Base-by-base conservation (phyloP, 2,797 vertebrate genomes). In the Glyptemys insculpta region DNA sequence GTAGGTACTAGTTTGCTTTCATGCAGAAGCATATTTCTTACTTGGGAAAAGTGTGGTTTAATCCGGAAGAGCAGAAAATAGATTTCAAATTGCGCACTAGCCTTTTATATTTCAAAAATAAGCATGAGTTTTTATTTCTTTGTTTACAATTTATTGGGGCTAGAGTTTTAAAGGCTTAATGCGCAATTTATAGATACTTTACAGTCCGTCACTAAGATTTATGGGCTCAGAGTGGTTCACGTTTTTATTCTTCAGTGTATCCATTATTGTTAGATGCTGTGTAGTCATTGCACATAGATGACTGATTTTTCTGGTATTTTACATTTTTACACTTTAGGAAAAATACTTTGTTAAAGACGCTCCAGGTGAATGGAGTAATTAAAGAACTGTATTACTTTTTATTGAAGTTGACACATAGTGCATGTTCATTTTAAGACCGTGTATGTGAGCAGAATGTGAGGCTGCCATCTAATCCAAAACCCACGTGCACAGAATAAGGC, bases 361-460 rank as follows among this genome's bases (percentile, higher is more conserved):
- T 97, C 87, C 90, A 93, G 81, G 79, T 94, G 95, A 97, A 86
- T 3, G 76, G 86, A 53, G 87, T 94, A 95, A 97, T 97, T 97
- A 96, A 93, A 96, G 89, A 94, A 87, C 81, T 87, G 59, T n/a
- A 78, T 79, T 3, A 25, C 81, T 94, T 96, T 9, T 97, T 93
- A 96, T 97, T 96, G 96, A 90, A 95, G 94, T 65, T 97, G 93
- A 95, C 96, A 95, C 52, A 10, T 88, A 87, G 92, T 90, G 87
- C 88, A 91, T 12, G 16, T 90, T 95, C 87, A 52, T 86, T 88
- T 86, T 88, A 96, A 95, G 93, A 95, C 80, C 83, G 84, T 81
- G 49, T 87, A 83, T 96, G 94, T 92, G 96, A 97, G 90, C 79
- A 81, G 94, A 97, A 95, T 92, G 78, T 91, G 74, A 52, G 23